Base-by-base conservation (phyloP, 2,888 invertebrate genomes). In the Endotricha flammealis region DNA sequence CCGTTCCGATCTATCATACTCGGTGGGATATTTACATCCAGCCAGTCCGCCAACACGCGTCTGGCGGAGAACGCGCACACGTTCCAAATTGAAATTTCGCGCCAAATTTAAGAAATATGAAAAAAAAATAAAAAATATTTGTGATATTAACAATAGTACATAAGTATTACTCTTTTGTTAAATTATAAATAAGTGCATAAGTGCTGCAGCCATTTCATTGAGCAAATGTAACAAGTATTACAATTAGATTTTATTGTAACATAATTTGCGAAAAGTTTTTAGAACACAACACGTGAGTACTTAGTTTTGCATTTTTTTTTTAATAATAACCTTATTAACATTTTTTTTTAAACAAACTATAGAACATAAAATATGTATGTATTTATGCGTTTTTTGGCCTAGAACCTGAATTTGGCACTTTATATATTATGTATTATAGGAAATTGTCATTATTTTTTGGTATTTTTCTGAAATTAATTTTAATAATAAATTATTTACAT, bases 11-110 rank as follows among this genome's bases (percentile, higher is more conserved):
- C 69, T 64, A 54, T 62, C 7, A 63, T 63, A 65, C 60, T 55
- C 60, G 49, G 50, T 63, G 29, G 35, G 35, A 35, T 34, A 34
- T 60, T 71, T 67, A 59, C 61, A 60, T 54, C 53, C 50, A 53
- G 68, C 64, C 77, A 80, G 80, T 82, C 57, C 57, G 65, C 60
- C 55, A 60, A 50, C 63, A 57, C 56, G 57, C 59, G 67, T 58
- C 60, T 48, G 45, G 53, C 57, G 54, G 67, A 52, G 58, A 60
- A 50, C 65, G 63, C 68, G 71, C 38, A 42, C 33, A 25, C 29
- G 14, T 40, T 46, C 42, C 9, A 42, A 50, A 41, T 54, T 55
- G 39, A 20, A 48, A 52, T 42, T 52, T 49, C 42, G 41, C 52
- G 53, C 50, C 46, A 34, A 38, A 36, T 30, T 23, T 14, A 14